Conservation (phyloP, 2,113 vertebrate species). For the Pterocles burchelli region DNA sequence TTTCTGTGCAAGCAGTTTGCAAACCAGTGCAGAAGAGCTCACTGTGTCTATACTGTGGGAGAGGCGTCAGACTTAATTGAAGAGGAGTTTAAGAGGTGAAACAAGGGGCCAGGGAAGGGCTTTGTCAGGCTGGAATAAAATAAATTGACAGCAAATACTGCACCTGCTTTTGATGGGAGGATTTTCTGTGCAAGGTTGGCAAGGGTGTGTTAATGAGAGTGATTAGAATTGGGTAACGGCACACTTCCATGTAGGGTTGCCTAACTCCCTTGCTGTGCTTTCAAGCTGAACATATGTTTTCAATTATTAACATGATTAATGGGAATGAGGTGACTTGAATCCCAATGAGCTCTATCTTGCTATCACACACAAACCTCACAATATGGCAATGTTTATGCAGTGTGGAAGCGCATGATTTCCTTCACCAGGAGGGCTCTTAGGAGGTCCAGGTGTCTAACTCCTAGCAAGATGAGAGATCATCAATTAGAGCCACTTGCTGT, state of each 20-base stretch:
- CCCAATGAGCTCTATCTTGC: constrained; percentile 20
- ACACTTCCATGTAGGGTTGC: neutral
- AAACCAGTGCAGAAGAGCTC: neutral
- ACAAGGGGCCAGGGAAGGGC: neutral
- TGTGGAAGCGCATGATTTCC: neutral
- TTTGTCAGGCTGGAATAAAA: neutral
- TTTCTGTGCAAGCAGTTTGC: neutral
- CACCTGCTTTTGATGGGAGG: neutral
- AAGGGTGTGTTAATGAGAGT: constrained; percentile 30
- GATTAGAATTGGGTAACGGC: neutral
- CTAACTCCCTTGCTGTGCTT: constrained; percentile 55
- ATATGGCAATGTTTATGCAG: neutral
- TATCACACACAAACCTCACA: neutral
- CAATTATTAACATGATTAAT: constrained; percentile 68
- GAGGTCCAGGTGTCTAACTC: neutral
- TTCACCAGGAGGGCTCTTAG: neutral
- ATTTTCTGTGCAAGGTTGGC: neutral
- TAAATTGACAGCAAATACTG: neutral
- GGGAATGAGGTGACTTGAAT: constrained; percentile 37
- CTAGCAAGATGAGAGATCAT: neutral
- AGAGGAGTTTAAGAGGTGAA: neutral
- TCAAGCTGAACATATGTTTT: constrained; percentile 68
- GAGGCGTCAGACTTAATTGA: neutral
- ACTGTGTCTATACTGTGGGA: fast-evolving
- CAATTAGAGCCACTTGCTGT: neutral